Base-by-base conservation (phyloP, 2,888 invertebrate species). In the Xestia rhomboidea region DNA sequence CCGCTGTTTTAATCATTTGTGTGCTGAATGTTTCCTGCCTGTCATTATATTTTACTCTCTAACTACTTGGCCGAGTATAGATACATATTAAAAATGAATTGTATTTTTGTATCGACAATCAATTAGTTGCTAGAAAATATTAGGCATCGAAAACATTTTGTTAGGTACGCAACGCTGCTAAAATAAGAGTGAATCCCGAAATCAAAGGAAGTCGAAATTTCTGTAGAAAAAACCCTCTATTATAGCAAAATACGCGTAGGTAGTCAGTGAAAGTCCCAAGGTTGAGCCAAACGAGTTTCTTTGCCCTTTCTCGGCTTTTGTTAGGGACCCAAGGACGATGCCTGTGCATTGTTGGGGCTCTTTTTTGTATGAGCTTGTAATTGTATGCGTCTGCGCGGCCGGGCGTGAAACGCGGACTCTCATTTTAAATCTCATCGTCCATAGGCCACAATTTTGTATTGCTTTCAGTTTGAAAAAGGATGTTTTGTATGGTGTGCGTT, bases 261-360 rank as follows among this genome's bases (percentile, higher is more conserved):
- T 94, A 95, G 94, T 90, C 93, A 96, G 96, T 96, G 96, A 96
- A 96, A 96, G 96, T 96, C 92, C 92, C 95, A 94, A 96, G 95
- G 95, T 94, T 95, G 93, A 90, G 85, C 89, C 88, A 95, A 96
- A 96, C 96, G 93, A 95, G 96, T 96, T 96, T 94, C 94, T 94
- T 93, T 96, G 96, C 96, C 96, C 96, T 96, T 96, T 95, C 96
- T 95, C 94, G 92, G 95, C 95, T 96, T 96, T 96, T 96, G 95
- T 96, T 95, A 92, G 95, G 95, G 93, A 92, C 91, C 91, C 96
- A 96, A 96, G 96, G 96, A 96, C 96, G 96, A 93, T 87, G 90
- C 90, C 92, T 92, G 94, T 81, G 89, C 95, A 95, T 96, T 96
- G 96, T 95, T 94, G 91, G 90, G 93, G 89, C 91, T 93, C 91